phyloP scores from a whole-genome alignment of 2,797 vertebrate species.

The Notoglanidium macrostoma region DNA sequence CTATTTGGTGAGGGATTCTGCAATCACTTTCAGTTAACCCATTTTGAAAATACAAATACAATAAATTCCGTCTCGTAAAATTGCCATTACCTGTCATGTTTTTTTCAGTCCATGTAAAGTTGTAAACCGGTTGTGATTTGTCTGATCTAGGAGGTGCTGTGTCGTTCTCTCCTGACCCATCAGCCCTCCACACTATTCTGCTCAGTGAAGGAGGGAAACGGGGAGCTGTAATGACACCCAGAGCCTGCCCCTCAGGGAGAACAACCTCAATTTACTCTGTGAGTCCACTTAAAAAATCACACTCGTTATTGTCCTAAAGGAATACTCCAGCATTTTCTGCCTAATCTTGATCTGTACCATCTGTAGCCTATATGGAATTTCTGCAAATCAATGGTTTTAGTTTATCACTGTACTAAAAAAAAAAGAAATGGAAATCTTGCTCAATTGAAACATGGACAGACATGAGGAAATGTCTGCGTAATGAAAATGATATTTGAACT shows the following conservation, averaged over 20 bases:
- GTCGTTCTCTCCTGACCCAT: conserved; percentile 57
- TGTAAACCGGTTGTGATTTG: not conserved
- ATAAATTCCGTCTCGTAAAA: not conserved
- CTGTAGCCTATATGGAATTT: not conserved
- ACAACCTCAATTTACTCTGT: conserved; percentile 59
- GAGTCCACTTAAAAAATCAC: conserved; percentile 25
- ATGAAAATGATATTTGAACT: not conserved
- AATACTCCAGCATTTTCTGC: not conserved
- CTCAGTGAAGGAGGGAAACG: conserved; percentile 53
- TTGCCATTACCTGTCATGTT: not conserved
- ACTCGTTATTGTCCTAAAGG: not conserved
- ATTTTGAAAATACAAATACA: not conserved
- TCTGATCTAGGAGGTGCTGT: conserved; percentile 43
- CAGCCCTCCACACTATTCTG: conserved; percentile 56
- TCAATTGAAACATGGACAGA: too few relatives aligned
- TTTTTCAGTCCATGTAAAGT: not conserved
- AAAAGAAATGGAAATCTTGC: not conserved
- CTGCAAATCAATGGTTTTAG: not conserved
- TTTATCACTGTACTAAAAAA: not conserved
- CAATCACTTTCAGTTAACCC: not conserved
- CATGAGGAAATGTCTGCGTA: not conserved
- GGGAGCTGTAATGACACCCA: conserved; percentile 42
- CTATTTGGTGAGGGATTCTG: not conserved
- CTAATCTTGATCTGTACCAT: not conserved
- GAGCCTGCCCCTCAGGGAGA: conserved; percentile 43